Base-by-base conservation (phyloP, 1,140 invertebrate species). In the Hypothenemus hampei region DNA sequence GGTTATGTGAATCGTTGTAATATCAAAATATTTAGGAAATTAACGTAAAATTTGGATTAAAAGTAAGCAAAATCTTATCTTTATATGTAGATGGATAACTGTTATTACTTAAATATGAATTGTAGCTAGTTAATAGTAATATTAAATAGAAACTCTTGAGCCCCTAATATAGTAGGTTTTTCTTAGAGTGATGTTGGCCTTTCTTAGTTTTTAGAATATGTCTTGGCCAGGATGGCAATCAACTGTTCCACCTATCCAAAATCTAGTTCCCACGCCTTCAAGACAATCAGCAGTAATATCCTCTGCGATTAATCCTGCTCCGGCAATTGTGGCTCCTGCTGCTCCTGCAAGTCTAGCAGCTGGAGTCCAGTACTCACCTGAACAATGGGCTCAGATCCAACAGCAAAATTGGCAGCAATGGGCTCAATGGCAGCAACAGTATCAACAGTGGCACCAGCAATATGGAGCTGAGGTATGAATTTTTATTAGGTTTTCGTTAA, bases 351-450 rank as follows among this genome's bases (percentile, higher is more conserved):
- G 6, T 56, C 60, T 70, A 16, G 60, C 72, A 68, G 72, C 78
- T 49, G 77, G 77, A 51, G 77, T 77, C 45, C 79, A 80, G 10
- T 86, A 84, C 58, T 81, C 82, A 8, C 61, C 81, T 6, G 84
- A 86, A 46, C 84, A 87, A 68, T 87, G 85, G 65, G 61, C 65
- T 10, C 67, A 70, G 54, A 61, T 81, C 50, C 85, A 89, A 66
- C 83, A 86, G 59, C 85, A 88, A 67, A 85, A 87, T 64, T 89
- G 86, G 86, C 79, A 86, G 45, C 86, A 89, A 63, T 90, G 87
- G 87, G 78, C 84, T 23, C 84, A 85, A 57, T 89, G 87, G 84
- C 86, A 89, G 65, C 85, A 87, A 63, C 86, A 89, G 63, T 89
- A 87, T 67, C 81, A 85, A 33, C 86, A 89, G 63, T 91, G 87